These are phyloP conservation scores for Aurelia aurita DNA, from an alignment of 30 jellyfish, hydroid and myxozoan species.

Conservation along the genomic window DNA sequence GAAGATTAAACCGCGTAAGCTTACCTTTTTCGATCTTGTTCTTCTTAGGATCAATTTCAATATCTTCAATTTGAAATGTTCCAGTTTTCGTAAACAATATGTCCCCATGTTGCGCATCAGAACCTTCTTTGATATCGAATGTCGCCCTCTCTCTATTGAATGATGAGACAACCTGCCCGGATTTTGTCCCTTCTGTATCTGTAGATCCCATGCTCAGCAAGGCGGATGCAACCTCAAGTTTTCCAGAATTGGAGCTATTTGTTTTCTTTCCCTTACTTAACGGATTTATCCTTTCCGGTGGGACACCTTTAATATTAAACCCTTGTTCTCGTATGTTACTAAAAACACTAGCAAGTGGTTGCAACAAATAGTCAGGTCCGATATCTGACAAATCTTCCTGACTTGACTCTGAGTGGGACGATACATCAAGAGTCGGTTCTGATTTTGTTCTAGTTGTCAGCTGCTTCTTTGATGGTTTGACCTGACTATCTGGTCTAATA, in stretches of 20 bases:
- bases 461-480: too few species aligned
- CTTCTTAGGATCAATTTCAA: constrained; percentile 92
- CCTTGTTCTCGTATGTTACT: constrained; percentile 44
- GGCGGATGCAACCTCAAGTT: constrained; percentile 94
- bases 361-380: not conserved
- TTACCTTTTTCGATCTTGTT: constrained; percentile 86
- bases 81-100: constrained; percentile 78
- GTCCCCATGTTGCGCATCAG: constrained; percentile 65
- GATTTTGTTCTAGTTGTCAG: too few species aligned
- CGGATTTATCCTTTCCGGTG: not conserved
- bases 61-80: constrained; percentile 88
- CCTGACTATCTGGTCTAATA: too few species aligned
- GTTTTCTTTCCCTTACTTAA: constrained; percentile 18
- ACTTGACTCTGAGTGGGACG: not conserved
- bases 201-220: constrained; percentile 90
- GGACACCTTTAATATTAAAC: constrained; percentile 27
- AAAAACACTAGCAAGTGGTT: constrained; percentile 30
- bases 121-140: constrained; percentile 57
- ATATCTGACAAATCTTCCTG: not conserved
- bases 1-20: not conserved
- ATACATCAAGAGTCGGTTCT: too few species aligned
- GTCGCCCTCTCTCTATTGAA: constrained; percentile 63
- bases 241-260: constrained; percentile 43
- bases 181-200: constrained; percentile 44
- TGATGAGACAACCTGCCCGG: constrained; percentile 65